Base-by-base conservation (phyloP, 1,140 invertebrate genomes). In the Leptinotarsa defecta region DNA sequence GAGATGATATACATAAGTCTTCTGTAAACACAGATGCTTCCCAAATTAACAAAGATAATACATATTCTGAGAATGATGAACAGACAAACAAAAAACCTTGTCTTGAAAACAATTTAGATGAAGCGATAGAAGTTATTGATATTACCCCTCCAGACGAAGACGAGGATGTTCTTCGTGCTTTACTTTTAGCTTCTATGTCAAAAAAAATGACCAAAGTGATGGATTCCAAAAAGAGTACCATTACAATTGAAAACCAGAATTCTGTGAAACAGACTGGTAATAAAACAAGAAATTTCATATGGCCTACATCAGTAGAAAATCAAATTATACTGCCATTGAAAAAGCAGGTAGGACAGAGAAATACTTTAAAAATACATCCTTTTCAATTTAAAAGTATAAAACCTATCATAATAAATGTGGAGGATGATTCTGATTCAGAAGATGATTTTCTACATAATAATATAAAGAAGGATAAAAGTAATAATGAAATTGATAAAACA, bases 121-220 rank as follows among this genome's bases (percentile, higher is more conserved):
- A 62, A 62, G 19, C 19, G 52, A n/a, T 49, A 68, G 67, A 74
- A 72, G 49, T 34, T 64, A 63, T 43, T 17, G 49, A 78, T 52
- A 79, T 63, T 52, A 70, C 76, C 57, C 74, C 77, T 27, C 52
- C 76, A 15, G 84, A 85, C n/a, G 84, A 84, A 72, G 85, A 86
- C 79, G 81, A 82, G 65, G 85, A 86, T 77, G 80, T 86, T 24
- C 75, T 86, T 65, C 75, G 85, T 43, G 85, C 85, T 43, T 80
- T 84, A 67, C 74, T 86, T 13, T 76, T 86, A 64, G 84, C 83
- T n/a, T 83, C 82, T 20, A 82, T 86, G 73, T 81, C 84, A 13
- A 85, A 82, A 72, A 85, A 84, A 81, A 84, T 85, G 24, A 78
- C 78, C 13, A 75, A 77, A 67, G 75, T 76, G 49, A 48, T 17